Evolutionary conservation across 2,888 invertebrate species (phyloP).

Genomic region (Muschampia plurimacula): DNA sequence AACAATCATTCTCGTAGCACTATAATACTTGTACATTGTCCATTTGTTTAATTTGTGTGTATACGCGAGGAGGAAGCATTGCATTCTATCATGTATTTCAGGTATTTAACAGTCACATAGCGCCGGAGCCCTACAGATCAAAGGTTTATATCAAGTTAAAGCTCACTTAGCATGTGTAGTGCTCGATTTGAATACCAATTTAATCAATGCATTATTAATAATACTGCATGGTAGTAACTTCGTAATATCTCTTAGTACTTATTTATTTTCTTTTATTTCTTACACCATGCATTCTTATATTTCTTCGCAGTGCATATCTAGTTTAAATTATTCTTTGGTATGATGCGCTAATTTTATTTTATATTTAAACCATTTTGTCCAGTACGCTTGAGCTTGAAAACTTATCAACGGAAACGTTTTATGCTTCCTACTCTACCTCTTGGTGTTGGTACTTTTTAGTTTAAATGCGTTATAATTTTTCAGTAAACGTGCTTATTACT

Average conservation of each 20-base stretch:
- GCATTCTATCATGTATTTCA: conserved; percentile 88
- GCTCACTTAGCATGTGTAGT: conserved; percentile 81
- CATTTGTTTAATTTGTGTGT: conserved; percentile 29
- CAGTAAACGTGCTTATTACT: conserved; percentile 1
- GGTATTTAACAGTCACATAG: conserved; percentile 98
- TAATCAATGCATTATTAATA: conserved; percentile 53
- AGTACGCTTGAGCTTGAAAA: conserved; percentile 45
- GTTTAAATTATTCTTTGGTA: conserved; percentile 30
- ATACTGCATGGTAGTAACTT: conserved; percentile 33
- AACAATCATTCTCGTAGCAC: conserved; percentile 1
- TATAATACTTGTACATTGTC: conserved; percentile 16
- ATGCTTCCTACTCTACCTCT: conserved; percentile 58
- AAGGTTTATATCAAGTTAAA: conserved; percentile 91
- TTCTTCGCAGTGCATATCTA: conserved; percentile 19
- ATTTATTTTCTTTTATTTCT: conserved; percentile 24
- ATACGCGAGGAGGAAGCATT: conserved; percentile 65
- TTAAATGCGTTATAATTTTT: not conserved
- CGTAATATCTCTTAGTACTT: not conserved
- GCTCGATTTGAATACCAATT: conserved; percentile 57
- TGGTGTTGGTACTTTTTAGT: conserved; percentile 65
- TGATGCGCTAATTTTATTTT: conserved; percentile 39
- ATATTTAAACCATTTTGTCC: not conserved
- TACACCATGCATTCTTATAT: conserved; percentile 50
- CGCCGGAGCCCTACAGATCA: conserved; percentile 96
- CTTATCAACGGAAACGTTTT: conserved; percentile 43